These are phyloP conservation scores for Armadillidium nasatum DNA, from an alignment of 1,140 invertebrate genomes.

Conservation along the genomic window DNA sequence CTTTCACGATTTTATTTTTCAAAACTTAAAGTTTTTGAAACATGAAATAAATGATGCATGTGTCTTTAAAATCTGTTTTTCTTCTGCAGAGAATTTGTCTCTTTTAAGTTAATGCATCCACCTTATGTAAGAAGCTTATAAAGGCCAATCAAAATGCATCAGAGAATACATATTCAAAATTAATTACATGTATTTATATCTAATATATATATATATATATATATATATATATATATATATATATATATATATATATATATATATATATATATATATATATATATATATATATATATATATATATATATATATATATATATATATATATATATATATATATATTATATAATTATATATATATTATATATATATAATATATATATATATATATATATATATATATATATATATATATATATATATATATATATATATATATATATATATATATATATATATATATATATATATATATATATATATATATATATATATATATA, in stretches of 20 bases:
- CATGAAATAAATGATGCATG: too few species aligned
- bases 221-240: conserved; percentile 13
- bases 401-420: conserved; percentile 9
- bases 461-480: conserved; percentile 13
- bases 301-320: conserved; percentile 11
- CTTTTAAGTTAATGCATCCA: too few species aligned
- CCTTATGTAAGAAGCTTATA: too few species aligned
- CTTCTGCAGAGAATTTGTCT: too few species aligned
- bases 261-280: conserved; percentile 9
- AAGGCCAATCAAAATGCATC: too few species aligned
- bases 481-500: too few species aligned
- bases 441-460: conserved; percentile 11
- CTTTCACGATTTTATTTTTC: too few species aligned
- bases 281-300: conserved; percentile 11
- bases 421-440: conserved; percentile 11
- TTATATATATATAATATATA: conserved; percentile 13
- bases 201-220: conserved; percentile 4
- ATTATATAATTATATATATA: background rate
- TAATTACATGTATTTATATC: too few species aligned
- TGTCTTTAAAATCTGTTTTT: too few species aligned
- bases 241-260: conserved; percentile 3
- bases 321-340: conserved; percentile 13
- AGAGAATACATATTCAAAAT: too few species aligned
- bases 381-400: conserved; percentile 3
- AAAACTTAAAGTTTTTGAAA: too few species aligned